Base-by-base conservation (phyloP, 2,113 vertebrate species). In the Tauraco erythrolophus region DNA sequence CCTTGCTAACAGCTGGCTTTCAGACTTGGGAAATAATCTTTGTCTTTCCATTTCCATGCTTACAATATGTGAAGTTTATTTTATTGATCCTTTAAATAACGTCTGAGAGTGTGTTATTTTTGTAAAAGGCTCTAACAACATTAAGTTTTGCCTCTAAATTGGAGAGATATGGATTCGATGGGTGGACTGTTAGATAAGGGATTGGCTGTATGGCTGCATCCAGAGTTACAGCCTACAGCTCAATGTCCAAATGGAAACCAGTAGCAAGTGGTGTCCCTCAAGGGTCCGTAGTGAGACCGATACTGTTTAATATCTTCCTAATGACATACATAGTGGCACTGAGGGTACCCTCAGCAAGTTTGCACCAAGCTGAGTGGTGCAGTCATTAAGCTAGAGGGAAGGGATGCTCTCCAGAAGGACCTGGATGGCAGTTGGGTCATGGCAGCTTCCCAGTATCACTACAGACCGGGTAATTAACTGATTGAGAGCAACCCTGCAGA, bases 131-230 rank as follows among this genome's bases (percentile, higher is more conserved):
- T 88, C 56, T 81, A 74, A 61, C 70, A 70, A 19, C 12, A 13
- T 69, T 2, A 2, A 6, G 2, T 4, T 81, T 72, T 82, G 10
- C 30, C 16, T 58, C 19, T 51, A 21, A 35, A 10, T 30, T 50
- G 54, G 58, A 69, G 58, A 78, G 28, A 21, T 5, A n/a, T 1
- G 14, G 41, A n/a, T 92, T 39, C 62, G 18, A 35, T 35, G 69
- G 54, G 31, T 64, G 64, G 77, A 9, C 13, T 70, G 2, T 60
- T 33, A 19, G 35, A 27, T 50, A 2, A 70, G 71, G 37, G 46
- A 3, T 5, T 43, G 48, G 14, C 33, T 7, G 5, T 27, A 8
- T 39, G 7, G 28, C 45, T 2, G 2, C 5, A 3, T 31, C 54
- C 61, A 14, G 41, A 68, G 80, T 28, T 35, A 27, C 9, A 21